A percentile compares a stretch with the other conserved stretches of the same genome.
Evolutionary conservation across 2,113 vertebrate species (phyloP).

Genomic region (Platycercus adscitus): DNA sequence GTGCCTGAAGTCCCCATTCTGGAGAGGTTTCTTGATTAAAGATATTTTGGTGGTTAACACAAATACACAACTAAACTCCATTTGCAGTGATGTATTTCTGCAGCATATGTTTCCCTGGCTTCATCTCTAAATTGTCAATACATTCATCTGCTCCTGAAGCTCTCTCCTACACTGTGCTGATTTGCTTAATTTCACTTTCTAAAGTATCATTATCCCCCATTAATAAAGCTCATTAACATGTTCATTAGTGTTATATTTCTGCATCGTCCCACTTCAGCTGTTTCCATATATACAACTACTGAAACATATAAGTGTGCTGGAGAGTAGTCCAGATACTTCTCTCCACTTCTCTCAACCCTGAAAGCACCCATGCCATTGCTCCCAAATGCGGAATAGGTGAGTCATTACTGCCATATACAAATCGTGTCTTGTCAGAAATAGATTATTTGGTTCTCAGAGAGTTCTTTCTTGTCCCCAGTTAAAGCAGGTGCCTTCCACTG

Average conservation of each 20-base stretch:
- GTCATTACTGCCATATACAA: neutral
- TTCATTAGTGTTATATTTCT: neutral
- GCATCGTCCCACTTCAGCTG: neutral
- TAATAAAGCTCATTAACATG: neutral
- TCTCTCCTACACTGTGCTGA: neutral
- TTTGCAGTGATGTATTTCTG: neutral
- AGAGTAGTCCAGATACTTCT: neutral
- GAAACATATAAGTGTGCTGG: neutral
- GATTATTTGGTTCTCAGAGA: neutral
- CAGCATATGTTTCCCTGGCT: neutral
- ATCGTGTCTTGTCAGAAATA: neutral
- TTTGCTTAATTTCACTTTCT: neutral
- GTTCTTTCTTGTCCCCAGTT: neutral
- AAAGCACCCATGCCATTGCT: neutral
- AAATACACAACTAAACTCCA: neutral
- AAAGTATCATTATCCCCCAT: neutral
- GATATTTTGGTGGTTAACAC: neutral
- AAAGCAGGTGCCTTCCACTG: neutral
- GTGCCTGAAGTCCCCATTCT: neutral
- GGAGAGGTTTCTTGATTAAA: neutral
- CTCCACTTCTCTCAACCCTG: neutral
- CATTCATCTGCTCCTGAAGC: neutral
- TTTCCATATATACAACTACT: neutral
- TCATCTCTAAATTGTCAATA: neutral
- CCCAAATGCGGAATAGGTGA: neutral